Percentiles rank a stretch among this genome's conserved stretches.
These are phyloP conservation scores for Boulengeromyrus knoepffleri DNA, from an alignment of 2,113 vertebrate genomes.

Conservation along the genomic window DNA sequence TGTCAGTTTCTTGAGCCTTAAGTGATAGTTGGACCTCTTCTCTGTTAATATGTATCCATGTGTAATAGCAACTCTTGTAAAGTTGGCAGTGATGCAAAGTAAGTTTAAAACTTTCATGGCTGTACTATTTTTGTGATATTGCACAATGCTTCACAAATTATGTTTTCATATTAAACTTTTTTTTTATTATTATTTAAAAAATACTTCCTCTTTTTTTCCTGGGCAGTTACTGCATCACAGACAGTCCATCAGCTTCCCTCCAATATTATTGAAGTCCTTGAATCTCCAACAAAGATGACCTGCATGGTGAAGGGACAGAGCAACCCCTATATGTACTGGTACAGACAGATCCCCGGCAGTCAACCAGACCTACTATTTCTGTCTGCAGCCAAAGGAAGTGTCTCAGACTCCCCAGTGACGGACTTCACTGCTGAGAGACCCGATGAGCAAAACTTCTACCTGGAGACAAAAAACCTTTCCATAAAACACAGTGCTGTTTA, in stretches of 20 bases:
- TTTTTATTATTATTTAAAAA: not conserved
- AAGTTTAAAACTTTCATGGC: not conserved
- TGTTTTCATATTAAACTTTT: not conserved
- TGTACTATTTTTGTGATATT: not conserved
- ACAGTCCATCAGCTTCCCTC: not conserved
- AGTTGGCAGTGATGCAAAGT: not conserved
- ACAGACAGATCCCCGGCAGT: not conserved
- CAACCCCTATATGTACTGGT: slow-evolving; percentile 10
- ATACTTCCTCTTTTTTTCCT: not conserved
- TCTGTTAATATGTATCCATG: not conserved
- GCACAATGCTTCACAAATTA: not conserved
- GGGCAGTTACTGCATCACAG: not conserved
- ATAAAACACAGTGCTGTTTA: not conserved
- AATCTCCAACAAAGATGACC: not conserved
- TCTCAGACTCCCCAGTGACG: not conserved
- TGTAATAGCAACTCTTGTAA: not conserved
- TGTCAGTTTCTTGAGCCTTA: not conserved
- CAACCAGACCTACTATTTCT: not conserved
- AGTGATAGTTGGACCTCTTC: not conserved
- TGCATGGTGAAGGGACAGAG: not conserved
- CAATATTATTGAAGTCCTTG: not conserved
- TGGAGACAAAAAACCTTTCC: not conserved
- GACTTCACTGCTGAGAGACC: not conserved
- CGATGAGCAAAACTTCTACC: not conserved
- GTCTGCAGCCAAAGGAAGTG: not conserved